phyloP scores from a whole-genome alignment of 2,113 vertebrate genomes.

The Garra rufa region DNA sequence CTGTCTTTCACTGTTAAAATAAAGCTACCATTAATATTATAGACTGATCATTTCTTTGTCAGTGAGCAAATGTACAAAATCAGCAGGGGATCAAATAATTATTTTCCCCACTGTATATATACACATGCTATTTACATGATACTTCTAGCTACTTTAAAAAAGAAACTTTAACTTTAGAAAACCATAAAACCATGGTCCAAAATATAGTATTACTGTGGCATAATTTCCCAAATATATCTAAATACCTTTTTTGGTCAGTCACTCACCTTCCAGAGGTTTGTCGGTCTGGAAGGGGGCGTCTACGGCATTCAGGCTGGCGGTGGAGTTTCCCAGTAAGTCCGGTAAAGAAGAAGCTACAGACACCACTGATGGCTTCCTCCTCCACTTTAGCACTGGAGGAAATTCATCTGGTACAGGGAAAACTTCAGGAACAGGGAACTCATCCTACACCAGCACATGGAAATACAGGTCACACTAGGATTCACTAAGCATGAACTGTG shows the following conservation, averaged over 20 bases:
- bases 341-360: conserved; percentile 85
- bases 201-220: neutral
- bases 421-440: conserved; percentile 77
- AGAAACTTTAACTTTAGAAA: neutral
- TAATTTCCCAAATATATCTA: neutral
- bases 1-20: too few species aligned
- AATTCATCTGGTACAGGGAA: conserved; percentile 81
- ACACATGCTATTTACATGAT: neutral
- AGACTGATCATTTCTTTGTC: too few species aligned
- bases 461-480: neutral
- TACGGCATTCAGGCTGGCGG: conserved; percentile 78
- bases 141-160: neutral
- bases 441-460: conserved; percentile 65
- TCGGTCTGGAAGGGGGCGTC: conserved; percentile 81
- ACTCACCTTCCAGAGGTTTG: conserved; percentile 78
- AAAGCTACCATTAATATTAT: too few species aligned
- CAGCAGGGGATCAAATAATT: too few species aligned
- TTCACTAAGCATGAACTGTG: neutral
- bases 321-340: conserved; percentile 81
- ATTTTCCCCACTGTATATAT: too few species aligned
- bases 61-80: too few species aligned
- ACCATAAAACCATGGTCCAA: neutral
- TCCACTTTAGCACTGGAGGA: conserved; percentile 86
- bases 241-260: neutral
- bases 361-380: conserved; percentile 82